Base-by-base conservation (phyloP, 2,888 invertebrate genomes). In the Bhutanitis thaidina region DNA sequence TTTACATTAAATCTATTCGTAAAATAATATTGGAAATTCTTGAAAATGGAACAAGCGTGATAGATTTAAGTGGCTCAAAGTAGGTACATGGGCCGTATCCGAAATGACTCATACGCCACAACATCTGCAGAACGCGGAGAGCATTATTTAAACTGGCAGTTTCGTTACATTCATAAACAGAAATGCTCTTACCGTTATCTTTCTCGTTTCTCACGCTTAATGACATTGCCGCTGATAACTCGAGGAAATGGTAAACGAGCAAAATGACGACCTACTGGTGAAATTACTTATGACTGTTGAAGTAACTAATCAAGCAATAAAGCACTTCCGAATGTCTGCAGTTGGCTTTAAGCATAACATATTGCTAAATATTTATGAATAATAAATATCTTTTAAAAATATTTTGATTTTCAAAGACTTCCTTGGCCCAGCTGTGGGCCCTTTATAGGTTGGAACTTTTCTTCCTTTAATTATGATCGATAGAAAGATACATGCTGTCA, bases 131-230 rank as follows among this genome's bases (percentile, higher is more conserved):
- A 54, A 53, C 60, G 55, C 66, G 61, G 62, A 53, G 64, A 72
- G 68, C 32, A 70, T 65, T 60, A 57, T 48, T 60, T 59, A 35
- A 53, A 61, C 50, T 49, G 60, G 60, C 56, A 58, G 57, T 60
- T 61, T 59, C 57, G 61, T 58, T 72, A 66, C 77, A 77, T 79
- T 80, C 74, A 74, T 64, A 68, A 72, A 64, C 49, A 59, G 51
- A 65, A 70, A 59, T 63, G 58, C 66, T 64, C 64, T 61, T 66
- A 71, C 77, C 67, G 76, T 77, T 79, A 80, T 80, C 76, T 71
- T 12, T 36, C 45, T 43, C 50, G 52, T 50, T 48, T 56, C 73
- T 69, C 77, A 77, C 74, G 69, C 64, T 46, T 52, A 32, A 44
- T 32, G 34, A 35, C 44, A 29, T 34, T 15, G 30, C 8, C 7